phyloP scores from a whole-genome alignment of 2,113 vertebrate species.

The Gymnorhina tibicen region DNA sequence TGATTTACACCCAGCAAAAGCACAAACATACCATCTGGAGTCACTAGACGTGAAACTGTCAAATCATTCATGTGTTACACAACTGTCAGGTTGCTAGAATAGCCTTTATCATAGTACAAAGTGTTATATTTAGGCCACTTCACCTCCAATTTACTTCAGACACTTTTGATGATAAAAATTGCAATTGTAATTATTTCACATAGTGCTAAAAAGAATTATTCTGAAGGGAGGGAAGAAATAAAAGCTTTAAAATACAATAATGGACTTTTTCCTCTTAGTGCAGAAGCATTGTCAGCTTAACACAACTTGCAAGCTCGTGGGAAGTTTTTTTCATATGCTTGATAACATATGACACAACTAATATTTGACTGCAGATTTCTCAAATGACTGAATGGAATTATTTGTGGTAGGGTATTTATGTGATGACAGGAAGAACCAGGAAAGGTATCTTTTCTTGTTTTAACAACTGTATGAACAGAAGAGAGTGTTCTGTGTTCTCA shows the following conservation, averaged over 20 bases:
- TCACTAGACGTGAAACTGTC: slow-evolving; percentile 44
- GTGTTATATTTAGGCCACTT: not conserved
- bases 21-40: slow-evolving; percentile 46
- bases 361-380: not conserved
- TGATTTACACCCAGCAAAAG: slow-evolving; percentile 16
- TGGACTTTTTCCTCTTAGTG: not conserved
- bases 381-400: not conserved
- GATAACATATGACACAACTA: slow-evolving; percentile 27
- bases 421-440: not conserved
- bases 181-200: not conserved
- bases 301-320: slow-evolving; percentile 4
- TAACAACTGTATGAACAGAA: slow-evolving; percentile 7
- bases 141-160: not conserved
- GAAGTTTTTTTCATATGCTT: slow-evolving; percentile 19
- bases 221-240: slow-evolving; percentile 1
- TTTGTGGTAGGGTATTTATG: slow-evolving; percentile 28
- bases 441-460: not conserved
- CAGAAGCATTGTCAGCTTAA: slow-evolving; percentile 36
- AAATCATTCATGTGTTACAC: slow-evolving; percentile 34
- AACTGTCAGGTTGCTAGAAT: not conserved
- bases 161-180: not conserved
- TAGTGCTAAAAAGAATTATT: slow-evolving; percentile 23
- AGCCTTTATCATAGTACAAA: not conserved
- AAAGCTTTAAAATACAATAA: not conserved
- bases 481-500: slow-evolving; percentile 36